Conservation (phyloP, 2,888 invertebrate genomes). For the Rhorus exstirpatorius region DNA sequence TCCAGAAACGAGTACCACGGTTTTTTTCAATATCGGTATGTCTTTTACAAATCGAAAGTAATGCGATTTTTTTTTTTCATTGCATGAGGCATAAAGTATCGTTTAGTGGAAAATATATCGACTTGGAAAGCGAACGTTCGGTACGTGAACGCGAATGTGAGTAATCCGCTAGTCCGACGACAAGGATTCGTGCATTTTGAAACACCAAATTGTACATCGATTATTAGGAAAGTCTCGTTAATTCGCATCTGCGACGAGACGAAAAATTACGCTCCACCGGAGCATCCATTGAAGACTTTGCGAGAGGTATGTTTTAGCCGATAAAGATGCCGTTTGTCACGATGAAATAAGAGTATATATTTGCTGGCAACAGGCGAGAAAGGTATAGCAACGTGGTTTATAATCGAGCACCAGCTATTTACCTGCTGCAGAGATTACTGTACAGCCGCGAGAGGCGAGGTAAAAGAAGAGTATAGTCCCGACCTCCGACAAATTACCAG, state of each 20-base stretch:
- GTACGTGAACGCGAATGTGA: background rate
- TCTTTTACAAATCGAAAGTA: too few species aligned
- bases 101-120: background rate
- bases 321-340: conserved; percentile 66
- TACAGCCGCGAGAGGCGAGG: conserved; percentile 39
- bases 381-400: conserved; percentile 44
- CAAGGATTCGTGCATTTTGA: conserved; percentile 21
- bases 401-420: conserved; percentile 56
- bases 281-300: conserved; percentile 35
- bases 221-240: conserved; percentile 65
- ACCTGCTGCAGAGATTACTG: conserved; percentile 42
- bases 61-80: too few species aligned
- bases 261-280: conserved; percentile 3
- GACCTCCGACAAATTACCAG: conserved; percentile 74
- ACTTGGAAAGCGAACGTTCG: background rate
- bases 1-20: too few species aligned
- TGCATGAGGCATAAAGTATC: background rate
- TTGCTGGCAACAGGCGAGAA: conserved; percentile 56
- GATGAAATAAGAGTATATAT: conserved; percentile 59
- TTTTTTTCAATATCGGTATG: too few species aligned
- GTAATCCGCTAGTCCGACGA: conserved; percentile 5
- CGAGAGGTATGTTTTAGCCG: conserved; percentile 52
- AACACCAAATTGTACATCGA: conserved; percentile 55
- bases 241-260: conserved; percentile 55
- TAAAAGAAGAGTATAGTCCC: conserved; percentile 69